Evolutionary conservation across 1,140 invertebrate species (phyloP).

Genomic region (Zaprionus capensis): DNA sequence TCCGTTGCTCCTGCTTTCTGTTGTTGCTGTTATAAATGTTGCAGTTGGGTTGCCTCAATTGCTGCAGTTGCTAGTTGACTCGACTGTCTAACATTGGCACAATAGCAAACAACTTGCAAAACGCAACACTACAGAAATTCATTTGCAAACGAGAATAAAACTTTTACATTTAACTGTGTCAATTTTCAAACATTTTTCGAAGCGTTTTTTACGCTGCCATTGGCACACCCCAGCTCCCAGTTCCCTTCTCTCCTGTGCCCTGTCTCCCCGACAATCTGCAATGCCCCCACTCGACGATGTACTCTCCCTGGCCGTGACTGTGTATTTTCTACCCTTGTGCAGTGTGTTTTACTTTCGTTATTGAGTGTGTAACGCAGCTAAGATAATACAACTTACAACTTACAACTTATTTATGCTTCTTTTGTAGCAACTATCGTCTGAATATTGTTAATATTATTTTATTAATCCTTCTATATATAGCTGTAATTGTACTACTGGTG

Average conservation of each 20-base stretch:
- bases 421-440: too few relatives aligned
- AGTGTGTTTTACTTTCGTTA: neutral
- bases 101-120: slow-evolving; percentile 63
- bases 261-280: neutral
- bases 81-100: slow-evolving; percentile 56
- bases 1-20: neutral
- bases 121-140: slow-evolving; percentile 62
- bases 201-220: slow-evolving; percentile 41
- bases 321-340: neutral
- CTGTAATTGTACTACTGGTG: too few relatives aligned
- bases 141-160: slow-evolving; percentile 82
- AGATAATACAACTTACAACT: neutral
- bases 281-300: neutral
- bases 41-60: slow-evolving; percentile 31
- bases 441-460: too few relatives aligned
- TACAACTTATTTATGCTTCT: neutral
- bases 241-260: neutral
- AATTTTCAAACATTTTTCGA: slow-evolving; percentile 68
- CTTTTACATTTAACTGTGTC: slow-evolving; percentile 81
- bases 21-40: slow-evolving; percentile 32
- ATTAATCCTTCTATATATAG: too few relatives aligned
- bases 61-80: slow-evolving; percentile 24
- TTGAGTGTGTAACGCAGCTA: neutral
- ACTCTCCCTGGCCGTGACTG: slow-evolving; percentile 1
- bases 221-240: slow-evolving; percentile 4